Evolutionary conservation across 2,797 vertebrate genomes (phyloP), one percentile per base, ranked within the genome.

Genomic region (Psittacula echo): DNA sequence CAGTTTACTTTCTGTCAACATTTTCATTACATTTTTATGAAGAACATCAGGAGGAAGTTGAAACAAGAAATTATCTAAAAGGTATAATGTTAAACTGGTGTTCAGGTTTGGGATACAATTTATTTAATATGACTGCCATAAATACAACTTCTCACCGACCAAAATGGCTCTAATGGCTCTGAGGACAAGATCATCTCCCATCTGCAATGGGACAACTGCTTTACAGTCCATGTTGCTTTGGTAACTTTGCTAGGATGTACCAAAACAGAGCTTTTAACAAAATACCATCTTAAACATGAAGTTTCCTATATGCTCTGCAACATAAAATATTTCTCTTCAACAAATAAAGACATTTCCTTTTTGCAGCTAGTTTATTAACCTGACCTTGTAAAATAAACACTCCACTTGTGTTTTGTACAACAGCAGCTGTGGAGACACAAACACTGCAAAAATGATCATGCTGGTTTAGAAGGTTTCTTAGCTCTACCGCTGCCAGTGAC

Each of bases 41-140:
- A 89, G 85, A 93, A 85, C 85, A 86, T 75, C 89, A 62, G 58
- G 72, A 93, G 70, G 61, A 62, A 90, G 92, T 11, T 79, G 58
- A 91, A 88, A 83, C 32, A 75, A 94, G 87, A 62, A 91, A 97
- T 93, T 95, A 93, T 92, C 86, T 70, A 93, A 42, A 64, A 86
- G 67, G 62, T 79, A 51, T 90, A 90, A 95, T 90, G 81, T 90
- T 84, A 91, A 93, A 95, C 41, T 76, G 54, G 24, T 91, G 88
- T 79, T 82, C 67, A 45, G 56, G 64, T 10, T 86, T 91, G 68
- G 54, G 50, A 62, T 71, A 37, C 45, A 54, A 60, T 86, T 94
- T 78, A 93, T 93, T 96, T 60, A 64, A 82, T 62, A n/a, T 61
- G 62, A 86, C 58, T 86, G 39, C 42, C 39, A 76, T 77, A 73